phyloP scores from a whole-genome alignment of 2,113 vertebrate genomes.

The Dipodomys merriami region DNA sequence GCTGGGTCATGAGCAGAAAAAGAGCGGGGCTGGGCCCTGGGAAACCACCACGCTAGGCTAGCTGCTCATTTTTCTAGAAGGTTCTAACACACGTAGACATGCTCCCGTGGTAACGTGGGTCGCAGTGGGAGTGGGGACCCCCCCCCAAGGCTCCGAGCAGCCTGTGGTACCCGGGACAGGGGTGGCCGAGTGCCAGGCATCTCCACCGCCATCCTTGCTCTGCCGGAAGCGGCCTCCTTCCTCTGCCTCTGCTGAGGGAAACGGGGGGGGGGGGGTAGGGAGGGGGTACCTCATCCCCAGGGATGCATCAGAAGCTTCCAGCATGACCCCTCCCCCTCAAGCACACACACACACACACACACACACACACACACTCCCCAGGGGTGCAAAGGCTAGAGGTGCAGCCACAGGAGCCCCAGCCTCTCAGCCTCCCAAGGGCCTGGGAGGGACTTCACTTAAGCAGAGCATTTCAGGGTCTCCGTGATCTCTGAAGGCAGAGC shows the following conservation, averaged over 20 bases:
- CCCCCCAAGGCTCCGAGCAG: background rate
- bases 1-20: background rate
- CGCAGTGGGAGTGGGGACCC: background rate
- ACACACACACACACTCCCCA: background rate
- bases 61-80: background rate
- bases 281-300: too few species aligned
- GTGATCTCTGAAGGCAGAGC: background rate
- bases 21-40: background rate
- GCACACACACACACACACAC: background rate
- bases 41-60: background rate
- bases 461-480: background rate
- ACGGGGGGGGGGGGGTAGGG: background rate
- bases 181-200: fast-evolving
- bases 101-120: fast-evolving
- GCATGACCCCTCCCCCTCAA: background rate
- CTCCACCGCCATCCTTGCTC: background rate
- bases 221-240: background rate
- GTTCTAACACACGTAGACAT: background rate
- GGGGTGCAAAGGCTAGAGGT: background rate
- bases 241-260: background rate
- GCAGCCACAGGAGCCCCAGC: background rate
- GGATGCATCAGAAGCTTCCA: too few species aligned
- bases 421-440: background rate
- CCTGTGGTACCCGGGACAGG: background rate
- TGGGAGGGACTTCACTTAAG: too few species aligned